Evolutionary conservation across 2,888 invertebrate genomes (phyloP), one percentile per base, ranked within the genome.

Genomic region (Girardia tigrina): DNA sequence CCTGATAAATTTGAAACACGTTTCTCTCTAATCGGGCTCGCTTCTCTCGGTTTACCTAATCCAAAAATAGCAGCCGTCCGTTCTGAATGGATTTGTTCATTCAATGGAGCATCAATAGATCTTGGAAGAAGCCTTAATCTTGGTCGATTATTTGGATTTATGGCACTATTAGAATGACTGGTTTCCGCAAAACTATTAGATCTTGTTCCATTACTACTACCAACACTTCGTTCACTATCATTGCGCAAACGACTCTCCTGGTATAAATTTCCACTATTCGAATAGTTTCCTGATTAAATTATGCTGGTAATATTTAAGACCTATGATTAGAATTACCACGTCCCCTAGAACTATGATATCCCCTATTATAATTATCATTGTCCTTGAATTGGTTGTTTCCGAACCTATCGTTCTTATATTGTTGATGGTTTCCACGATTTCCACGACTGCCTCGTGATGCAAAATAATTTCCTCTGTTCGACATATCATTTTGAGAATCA

Each of bases 151-250:
- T 56, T 56, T 56, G n/a, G 56, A n/a, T n/a, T 23, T 12, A 16
- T 16, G 56, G 56, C 56, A 56, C 56, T 56, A 16, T 56, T 56
- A 56, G 56, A 56, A 56, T 12, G n/a, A 56, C 56, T 16, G 23
- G 8, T 56, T 56, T 56, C 56, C n/a, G 56, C 20, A 20, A 56
- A 12, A n/a, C 23, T 56, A 56, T n/a, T 56, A 4, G 56, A 56
- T 56, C 23, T 56, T n/a, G 8, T 23, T 20, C 56, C 56, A 56
- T 56, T 56, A 56, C 56, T 56, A 56, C 56, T 56, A 56, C 56
- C 56, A 56, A 56, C 56, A 56, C 56, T 56, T 56, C 56, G 4
- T 56, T 56, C 56, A n/a, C 56, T 56, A n/a, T 56, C 56, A 56
- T 56, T 56, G 56, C 56, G 56, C 23, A 56, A 56, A 56, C 56